These are phyloP conservation scores for Coluber constrictor DNA, from an alignment of 2,797 vertebrate genomes.

Conservation along the genomic window DNA sequence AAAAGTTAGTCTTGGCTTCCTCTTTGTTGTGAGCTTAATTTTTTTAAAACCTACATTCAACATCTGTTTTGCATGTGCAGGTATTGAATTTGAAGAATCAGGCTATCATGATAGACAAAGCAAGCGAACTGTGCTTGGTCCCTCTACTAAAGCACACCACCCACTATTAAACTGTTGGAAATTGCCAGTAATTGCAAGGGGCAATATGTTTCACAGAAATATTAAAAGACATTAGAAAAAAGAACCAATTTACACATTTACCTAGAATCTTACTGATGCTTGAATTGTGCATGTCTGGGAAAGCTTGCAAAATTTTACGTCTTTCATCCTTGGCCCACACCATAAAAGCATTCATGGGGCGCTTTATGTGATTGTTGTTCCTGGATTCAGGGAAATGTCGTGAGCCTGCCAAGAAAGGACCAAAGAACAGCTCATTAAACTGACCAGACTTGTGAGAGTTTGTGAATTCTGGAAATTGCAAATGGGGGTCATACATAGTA, in stretches of 20 bases:
- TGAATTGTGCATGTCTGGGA: slow-evolving; percentile 98
- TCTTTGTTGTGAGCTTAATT: neutral
- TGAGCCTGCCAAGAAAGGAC: slow-evolving; percentile 56
- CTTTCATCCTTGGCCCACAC: slow-evolving; percentile 98
- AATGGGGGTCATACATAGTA: neutral
- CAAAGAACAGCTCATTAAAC: neutral
- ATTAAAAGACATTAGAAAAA: neutral
- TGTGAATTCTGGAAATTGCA: neutral
- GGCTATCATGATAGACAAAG: neutral
- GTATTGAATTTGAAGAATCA: neutral
- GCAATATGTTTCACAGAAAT: neutral
- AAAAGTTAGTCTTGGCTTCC: neutral
- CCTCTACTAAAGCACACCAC: neutral
- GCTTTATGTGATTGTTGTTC: slow-evolving; percentile 93
- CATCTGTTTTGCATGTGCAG: neutral
- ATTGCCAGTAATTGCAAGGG: slow-evolving; percentile 1
- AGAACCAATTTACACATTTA: slow-evolving; percentile 52
- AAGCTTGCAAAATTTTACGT: slow-evolving; percentile 92
- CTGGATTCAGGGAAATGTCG: slow-evolving; percentile 83
- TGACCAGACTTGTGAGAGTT: neutral
- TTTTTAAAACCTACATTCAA: neutral
- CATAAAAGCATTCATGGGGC: slow-evolving; percentile 99
- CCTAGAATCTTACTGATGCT: slow-evolving; percentile 99
- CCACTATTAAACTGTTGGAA: neutral
- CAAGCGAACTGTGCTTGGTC: neutral